Evolutionary conservation across 2,888 invertebrate genomes (phyloP).

Genomic region (Meteorus colon): DNA sequence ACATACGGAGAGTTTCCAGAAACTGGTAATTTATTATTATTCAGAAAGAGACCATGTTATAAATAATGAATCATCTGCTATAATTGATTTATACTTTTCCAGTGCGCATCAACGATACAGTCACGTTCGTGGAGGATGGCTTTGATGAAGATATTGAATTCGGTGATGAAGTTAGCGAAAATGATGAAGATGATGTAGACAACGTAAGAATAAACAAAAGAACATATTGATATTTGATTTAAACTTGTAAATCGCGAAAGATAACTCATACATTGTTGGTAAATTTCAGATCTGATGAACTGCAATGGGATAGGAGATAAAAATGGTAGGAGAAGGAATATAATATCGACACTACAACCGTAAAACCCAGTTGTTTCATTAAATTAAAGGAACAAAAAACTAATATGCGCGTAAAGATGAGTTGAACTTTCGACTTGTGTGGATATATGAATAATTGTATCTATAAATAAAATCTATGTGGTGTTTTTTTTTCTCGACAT

Average conservation of each 20-base stretch:
- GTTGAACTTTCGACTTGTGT: slow-evolving; percentile 50
- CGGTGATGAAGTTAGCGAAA: slow-evolving; percentile 94
- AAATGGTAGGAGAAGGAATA: slow-evolving; percentile 40
- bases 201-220: slow-evolving; percentile 73
- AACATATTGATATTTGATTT: slow-evolving; percentile 39
- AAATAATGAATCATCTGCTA: neutral
- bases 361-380: slow-evolving; percentile 43
- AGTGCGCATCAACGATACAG: slow-evolving; percentile 97
- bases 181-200: slow-evolving; percentile 83
- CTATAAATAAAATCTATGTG: slow-evolving; percentile 63
- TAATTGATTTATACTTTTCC: slow-evolving; percentile 52
- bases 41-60: neutral
- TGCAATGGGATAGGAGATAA: slow-evolving; percentile 47
- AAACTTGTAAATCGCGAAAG: neutral
- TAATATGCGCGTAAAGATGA: slow-evolving; percentile 52
- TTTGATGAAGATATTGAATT: slow-evolving; percentile 98
- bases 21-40: slow-evolving; percentile 76
- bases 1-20: slow-evolving; percentile 99
- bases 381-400: slow-evolving; percentile 53
- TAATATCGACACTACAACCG: slow-evolving; percentile 22
- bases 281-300: slow-evolving; percentile 64
- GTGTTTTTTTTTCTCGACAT: slow-evolving; percentile 54
- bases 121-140: slow-evolving; percentile 95
- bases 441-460: slow-evolving; percentile 62
- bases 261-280: neutral